Conservation (phyloP, 2,113 vertebrate genomes). For the Ptyas mucosa region DNA sequence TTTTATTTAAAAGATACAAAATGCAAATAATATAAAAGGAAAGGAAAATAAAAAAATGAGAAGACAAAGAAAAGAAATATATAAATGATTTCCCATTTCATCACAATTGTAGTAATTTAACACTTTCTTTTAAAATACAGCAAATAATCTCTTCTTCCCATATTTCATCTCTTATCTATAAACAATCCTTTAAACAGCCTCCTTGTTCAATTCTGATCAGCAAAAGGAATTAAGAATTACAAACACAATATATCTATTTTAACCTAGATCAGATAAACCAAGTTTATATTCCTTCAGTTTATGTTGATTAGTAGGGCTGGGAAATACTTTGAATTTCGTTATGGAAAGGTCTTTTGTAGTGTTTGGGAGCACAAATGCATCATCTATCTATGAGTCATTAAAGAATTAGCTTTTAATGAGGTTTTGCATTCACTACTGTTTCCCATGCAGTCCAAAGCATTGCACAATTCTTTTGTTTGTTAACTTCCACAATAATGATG, state of each 20-base stretch:
- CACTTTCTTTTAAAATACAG: neutral
- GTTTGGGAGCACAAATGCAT: neutral
- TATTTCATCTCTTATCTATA: neutral
- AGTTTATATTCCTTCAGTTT: neutral
- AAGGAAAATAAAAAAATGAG: neutral
- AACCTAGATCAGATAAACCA: neutral
- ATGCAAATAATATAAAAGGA: neutral
- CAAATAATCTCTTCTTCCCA: neutral
- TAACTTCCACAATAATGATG: neutral
- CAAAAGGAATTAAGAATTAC: neutral
- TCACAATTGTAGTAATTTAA: neutral
- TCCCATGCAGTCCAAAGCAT: neutral
- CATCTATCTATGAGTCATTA: neutral
- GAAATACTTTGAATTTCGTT: neutral
- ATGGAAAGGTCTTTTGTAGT: neutral
- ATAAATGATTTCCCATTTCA: neutral
- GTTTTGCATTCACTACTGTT: neutral
- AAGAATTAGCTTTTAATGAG: neutral
- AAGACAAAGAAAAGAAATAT: neutral
- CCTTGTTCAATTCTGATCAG: neutral
- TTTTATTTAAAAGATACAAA: too few relatives aligned
- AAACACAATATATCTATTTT: neutral
- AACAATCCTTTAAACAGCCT: neutral
- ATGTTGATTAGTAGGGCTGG: neutral
- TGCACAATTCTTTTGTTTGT: neutral